Percentiles rank a stretch among this genome's conserved stretches.
Evolutionary conservation across 2,888 invertebrate genomes (phyloP).

Genomic region (Diaphora mendica): DNA sequence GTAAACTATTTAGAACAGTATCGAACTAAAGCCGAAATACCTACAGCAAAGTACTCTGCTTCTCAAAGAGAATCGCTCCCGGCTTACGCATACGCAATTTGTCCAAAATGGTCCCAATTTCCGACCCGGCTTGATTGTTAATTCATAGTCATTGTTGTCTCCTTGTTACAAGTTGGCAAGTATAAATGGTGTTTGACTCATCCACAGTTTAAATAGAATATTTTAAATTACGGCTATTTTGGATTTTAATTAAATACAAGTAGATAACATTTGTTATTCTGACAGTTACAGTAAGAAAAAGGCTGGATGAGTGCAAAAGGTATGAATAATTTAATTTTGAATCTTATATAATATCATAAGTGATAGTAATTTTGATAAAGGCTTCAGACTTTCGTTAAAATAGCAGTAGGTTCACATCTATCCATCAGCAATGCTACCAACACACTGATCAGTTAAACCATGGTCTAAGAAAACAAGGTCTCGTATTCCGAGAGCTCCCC

Average conservation of each 20-base stretch:
- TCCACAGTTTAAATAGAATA: conserved; percentile 56
- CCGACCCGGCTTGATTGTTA: conserved; percentile 70
- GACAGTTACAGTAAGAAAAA: background rate
- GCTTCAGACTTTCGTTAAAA: background rate
- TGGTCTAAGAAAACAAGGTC: too few relatives aligned
- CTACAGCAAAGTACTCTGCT: conserved; percentile 53
- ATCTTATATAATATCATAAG: background rate
- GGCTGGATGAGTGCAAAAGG: background rate
- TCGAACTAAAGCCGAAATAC: conserved; percentile 49
- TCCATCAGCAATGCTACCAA: background rate
- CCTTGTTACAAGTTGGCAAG: conserved; percentile 63
- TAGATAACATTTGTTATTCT: background rate
- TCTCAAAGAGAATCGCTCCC: conserved; percentile 55
- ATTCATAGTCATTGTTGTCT: conserved; percentile 73
- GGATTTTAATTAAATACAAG: conserved; percentile 4
- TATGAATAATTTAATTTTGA: background rate
- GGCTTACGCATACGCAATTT: conserved; percentile 63
- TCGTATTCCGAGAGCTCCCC: too few relatives aligned
- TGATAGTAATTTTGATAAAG: background rate
- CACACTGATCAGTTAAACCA: too few relatives aligned
- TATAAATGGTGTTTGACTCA: conserved; percentile 60
- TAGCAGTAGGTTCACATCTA: background rate
- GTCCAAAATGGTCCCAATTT: conserved; percentile 64
- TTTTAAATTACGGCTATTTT: conserved; percentile 37
- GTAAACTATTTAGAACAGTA: conserved; percentile 54